Base-by-base conservation (phyloP, 1,140 invertebrate species). In the Neodiprion virginianus region DNA sequence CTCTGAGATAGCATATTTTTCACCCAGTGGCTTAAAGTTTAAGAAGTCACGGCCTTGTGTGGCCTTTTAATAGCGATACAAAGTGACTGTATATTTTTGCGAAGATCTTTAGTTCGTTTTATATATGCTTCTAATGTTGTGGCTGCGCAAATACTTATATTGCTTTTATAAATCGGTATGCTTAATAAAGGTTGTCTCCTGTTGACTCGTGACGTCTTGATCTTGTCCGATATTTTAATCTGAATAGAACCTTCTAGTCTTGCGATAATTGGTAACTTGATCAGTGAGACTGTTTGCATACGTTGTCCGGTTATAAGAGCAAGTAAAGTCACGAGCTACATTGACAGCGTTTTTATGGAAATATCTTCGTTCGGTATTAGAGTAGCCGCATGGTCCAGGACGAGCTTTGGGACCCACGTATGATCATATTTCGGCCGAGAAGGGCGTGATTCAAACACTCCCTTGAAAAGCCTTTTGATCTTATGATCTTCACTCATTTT, bases 321-420 rank as follows among this genome's bases (percentile, higher is more conserved):
- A 11, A 82, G 69, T 47, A 82, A 72, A 12, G 71, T 77, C 7
- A 75, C 76, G 12, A 78, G 28, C 74, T 80, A 78, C 48, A 74
- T 69, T 8, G 76, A 73, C 2, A 82, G 17, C n/a, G 76, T 47
- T 67, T 80, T 50, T 23, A 81, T 47, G 47, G 23, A 48, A 40
- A 79, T 53, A n/a, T 77, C 68, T 67, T 75, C 66, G 50, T 75
- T 72, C 21, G 9, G 10, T 40, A 10, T 5, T 21, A 47, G 8
- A 28, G 10, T 11, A 23, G 14, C 14, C 14, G 80, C n/a, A 71
- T 76, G 75, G 12, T 75, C 50, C 70, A 82, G 73, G 12, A 82
- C 79, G 14, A 82, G 40, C n/a, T 61, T 50, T 8, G 75, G 76
- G 23, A 82, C 75, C 79, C 79, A 82, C 1, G 79, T 80, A n/a